phyloP scores from a whole-genome alignment of 2,113 vertebrate species.

The Cyprinus carpio region DNA sequence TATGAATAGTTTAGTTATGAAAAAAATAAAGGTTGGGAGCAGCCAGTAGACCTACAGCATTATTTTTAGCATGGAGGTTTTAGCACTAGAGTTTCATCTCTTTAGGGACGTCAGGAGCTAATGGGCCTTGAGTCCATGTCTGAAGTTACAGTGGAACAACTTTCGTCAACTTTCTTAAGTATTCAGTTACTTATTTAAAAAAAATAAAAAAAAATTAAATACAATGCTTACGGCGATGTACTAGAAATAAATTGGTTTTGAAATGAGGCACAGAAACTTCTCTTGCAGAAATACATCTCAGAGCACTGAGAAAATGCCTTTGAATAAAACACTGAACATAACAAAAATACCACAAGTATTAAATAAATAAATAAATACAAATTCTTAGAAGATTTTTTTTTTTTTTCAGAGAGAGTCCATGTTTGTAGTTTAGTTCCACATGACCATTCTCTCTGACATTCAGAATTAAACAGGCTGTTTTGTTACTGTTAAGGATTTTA shows the following conservation, averaged over 20 bases:
- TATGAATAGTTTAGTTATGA: constrained; percentile 30
- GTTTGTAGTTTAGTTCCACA: neutral
- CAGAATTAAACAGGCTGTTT: neutral
- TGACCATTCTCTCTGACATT: neutral
- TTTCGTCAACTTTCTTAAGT: neutral
- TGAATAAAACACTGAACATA: neutral
- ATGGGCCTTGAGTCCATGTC: constrained; percentile 8
- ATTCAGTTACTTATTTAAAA: neutral
- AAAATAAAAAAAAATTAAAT: neutral
- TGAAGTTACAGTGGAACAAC: neutral
- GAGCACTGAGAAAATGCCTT: neutral
- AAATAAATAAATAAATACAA: neutral
- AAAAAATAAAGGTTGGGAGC: constrained; percentile 34
- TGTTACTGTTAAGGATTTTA: too few relatives aligned
- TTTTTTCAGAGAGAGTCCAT: neutral
- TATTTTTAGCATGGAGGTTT: neutral
- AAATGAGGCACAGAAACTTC: constrained; percentile 1
- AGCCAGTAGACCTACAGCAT: neutral
- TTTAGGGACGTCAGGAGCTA: neutral
- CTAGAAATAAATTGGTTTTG: neutral
- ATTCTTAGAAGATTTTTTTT: too few relatives aligned
- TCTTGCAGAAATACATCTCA: neutral
- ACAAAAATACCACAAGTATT: neutral
- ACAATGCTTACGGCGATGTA: neutral
- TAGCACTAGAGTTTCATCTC: neutral